A percentile compares a stretch with the other conserved stretches of the same genome.
phyloP scores from a whole-genome alignment of 1,140 invertebrate species.

The Tenebrio molitor region DNA sequence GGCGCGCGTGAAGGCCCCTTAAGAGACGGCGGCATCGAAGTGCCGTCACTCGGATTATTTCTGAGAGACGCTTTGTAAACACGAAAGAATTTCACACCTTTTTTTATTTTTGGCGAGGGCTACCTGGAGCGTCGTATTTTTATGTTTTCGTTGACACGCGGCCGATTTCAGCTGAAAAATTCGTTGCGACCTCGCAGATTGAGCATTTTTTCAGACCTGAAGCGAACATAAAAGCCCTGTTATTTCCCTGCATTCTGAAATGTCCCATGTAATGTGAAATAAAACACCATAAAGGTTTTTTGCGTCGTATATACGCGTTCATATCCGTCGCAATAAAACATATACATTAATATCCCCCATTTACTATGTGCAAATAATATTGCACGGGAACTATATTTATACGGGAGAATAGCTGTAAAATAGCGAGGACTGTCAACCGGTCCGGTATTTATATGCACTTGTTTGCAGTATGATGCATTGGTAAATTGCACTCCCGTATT shows the following conservation, averaged over 20 bases:
- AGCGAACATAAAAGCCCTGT: neutral
- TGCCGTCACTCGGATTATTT: constrained; percentile 27
- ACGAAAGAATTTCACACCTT: constrained; percentile 37
- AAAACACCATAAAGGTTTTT: constrained; percentile 37
- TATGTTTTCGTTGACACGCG: constrained; percentile 33
- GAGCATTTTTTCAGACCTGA: constrained; percentile 26
- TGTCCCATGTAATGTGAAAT: constrained; percentile 31
- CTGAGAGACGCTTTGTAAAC: constrained; percentile 30
- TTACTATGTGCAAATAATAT: constrained; percentile 41
- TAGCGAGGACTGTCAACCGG: constrained; percentile 28
- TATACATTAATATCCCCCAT: constrained; percentile 40
- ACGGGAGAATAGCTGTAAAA: constrained; percentile 33
- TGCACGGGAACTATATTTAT: constrained; percentile 35
- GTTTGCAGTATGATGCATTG: constrained; percentile 30
- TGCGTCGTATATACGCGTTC: constrained; percentile 23
- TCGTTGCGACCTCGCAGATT: neutral
- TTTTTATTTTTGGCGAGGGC: constrained; percentile 27
- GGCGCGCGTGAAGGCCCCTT: constrained; percentile 8
- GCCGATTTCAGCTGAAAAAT: constrained; percentile 36
- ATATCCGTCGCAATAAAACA: constrained; percentile 40
- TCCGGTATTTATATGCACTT: constrained; percentile 29
- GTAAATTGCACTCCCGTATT: constrained; percentile 31
- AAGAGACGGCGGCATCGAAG: constrained; percentile 9
- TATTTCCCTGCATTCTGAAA: constrained; percentile 20
- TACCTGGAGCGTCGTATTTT: constrained; percentile 38